phyloP scores from a whole-genome alignment of 2,113 vertebrate genomes.

The Grammomys surdaster region DNA sequence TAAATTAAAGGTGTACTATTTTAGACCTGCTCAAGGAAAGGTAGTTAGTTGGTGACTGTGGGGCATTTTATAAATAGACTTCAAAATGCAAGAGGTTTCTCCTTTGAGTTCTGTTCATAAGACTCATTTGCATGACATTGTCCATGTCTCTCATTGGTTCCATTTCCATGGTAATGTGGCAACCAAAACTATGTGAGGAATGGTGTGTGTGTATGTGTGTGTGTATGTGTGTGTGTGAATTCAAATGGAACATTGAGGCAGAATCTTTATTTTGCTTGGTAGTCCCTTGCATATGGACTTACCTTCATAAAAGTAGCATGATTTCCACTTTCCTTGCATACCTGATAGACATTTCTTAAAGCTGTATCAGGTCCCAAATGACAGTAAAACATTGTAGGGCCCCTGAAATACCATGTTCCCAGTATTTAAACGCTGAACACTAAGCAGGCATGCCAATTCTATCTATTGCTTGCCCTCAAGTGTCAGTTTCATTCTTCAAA shows the following conservation, averaged over 20 bases:
- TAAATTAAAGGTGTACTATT: not conserved
- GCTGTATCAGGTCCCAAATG: not conserved
- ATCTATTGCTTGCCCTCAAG: not conserved
- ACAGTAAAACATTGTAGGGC: not conserved
- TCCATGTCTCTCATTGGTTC: not conserved
- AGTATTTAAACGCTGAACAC: not conserved
- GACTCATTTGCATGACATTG: not conserved
- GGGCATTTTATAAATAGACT: not conserved
- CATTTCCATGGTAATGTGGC: not conserved
- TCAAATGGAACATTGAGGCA: not conserved
- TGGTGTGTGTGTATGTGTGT: not conserved
- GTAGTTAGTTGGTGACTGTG: not conserved
- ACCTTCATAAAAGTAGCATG: not conserved
- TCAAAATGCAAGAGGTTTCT: not conserved
- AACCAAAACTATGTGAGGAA: not conserved
- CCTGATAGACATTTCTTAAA: not conserved
- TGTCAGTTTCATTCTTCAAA: constrained; percentile 28
- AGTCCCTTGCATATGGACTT: not conserved
- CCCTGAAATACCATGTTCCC: not conserved
- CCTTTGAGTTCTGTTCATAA: not conserved
- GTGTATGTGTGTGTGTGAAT: not conserved
- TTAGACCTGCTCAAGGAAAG: not conserved
- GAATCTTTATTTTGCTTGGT: constrained; percentile 9
- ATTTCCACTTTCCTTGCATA: not conserved
- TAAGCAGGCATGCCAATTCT: not conserved